Base-by-base conservation (phyloP, 2,113 vertebrate species). In the Poecile atricapillus region DNA sequence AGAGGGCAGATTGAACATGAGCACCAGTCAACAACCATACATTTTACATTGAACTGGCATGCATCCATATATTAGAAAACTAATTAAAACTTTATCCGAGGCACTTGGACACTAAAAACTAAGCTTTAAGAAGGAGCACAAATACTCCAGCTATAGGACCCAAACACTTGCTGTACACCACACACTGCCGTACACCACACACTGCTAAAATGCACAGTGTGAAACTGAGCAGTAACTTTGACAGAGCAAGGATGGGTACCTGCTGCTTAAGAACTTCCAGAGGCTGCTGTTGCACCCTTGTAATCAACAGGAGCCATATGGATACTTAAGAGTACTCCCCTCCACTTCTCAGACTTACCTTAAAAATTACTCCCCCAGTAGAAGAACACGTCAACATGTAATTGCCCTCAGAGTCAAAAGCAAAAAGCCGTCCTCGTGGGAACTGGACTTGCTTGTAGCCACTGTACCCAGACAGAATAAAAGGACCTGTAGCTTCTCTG, bases 381-480 rank as follows among this genome's bases (percentile, higher is more conserved):
- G 97, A 98, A 91, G 99, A 99, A 83, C 99, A 99, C 0, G 99
- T 99, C 89, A 99, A 97, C 91, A 99, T 98, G 53, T 99, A 99
- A 70, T 98, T 99, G 47, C 99, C 99, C 70, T 99, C 99, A 0
- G 99, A 99, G 95, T 99, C 99, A 24, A 99, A 99, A 27, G 99
- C 99, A 49, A 99, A 99, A 59, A 99, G 99, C 23, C 98, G 98
- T 53, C 99, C 99, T 31, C 98, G 97, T 30, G 99, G 99, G 44
- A 99, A 98, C 47, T 99, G 99, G 41, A 99, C 99, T 98, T 99
- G 98, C 95, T 99, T 99, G 96, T 99, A 99, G 25, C 99, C 99
- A 1, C 99, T 99, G 97, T 99, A 99, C 2, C 99, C 99, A 0
- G 99, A 99, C 68, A 99, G 98, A 81, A 99, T 97, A 35, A 99